Percentiles rank a stretch among this genome's conserved stretches.
These are phyloP conservation scores for Forbesichthys papilliferus DNA, from an alignment of 2,113 vertebrate genomes.

Conservation along the genomic window DNA sequence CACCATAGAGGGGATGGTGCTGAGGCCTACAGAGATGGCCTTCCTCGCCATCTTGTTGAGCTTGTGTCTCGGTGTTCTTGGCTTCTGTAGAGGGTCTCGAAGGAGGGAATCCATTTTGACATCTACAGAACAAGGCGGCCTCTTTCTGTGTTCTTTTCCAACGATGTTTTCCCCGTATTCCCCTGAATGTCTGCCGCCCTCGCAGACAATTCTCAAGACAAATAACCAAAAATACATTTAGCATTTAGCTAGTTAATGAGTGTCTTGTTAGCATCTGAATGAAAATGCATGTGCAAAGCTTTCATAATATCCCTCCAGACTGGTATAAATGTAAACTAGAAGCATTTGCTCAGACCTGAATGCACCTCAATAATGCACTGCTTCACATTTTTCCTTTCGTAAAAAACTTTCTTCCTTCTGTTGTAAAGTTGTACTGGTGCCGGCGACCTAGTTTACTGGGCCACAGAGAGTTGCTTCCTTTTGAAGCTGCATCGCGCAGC, in stretches of 20 bases:
- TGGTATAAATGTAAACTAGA: slow-evolving; percentile 20
- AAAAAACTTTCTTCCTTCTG: slow-evolving; percentile 52
- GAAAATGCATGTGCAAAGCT: slow-evolving; percentile 10
- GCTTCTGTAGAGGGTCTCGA: not conserved
- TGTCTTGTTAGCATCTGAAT: slow-evolving; percentile 6
- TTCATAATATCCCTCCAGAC: slow-evolving; percentile 9
- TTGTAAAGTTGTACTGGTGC: slow-evolving; percentile 61
- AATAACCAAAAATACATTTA: slow-evolving; percentile 9
- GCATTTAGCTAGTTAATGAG: not conserved
- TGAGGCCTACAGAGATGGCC: too few species aligned
- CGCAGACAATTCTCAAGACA: slow-evolving; percentile 6
- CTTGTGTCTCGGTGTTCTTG: not conserved
- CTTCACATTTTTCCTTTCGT: not conserved
- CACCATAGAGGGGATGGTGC: too few species aligned
- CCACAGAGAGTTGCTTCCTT: slow-evolving; percentile 62
- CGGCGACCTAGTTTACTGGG: slow-evolving; percentile 70
- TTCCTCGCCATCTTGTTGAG: too few species aligned
- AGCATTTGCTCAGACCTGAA: slow-evolving; percentile 17
- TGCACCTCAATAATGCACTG: slow-evolving; percentile 58
- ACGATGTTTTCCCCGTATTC: slow-evolving; percentile 6
- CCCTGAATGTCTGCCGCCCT: slow-evolving; percentile 20
- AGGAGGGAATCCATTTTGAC: slow-evolving; percentile 11
- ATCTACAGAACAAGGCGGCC: slow-evolving; percentile 15
- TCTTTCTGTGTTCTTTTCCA: not conserved
- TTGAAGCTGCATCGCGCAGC: slow-evolving; percentile 68